These are phyloP conservation scores for Epinephelus coioides DNA, from an alignment of 2,797 vertebrate genomes.

Conservation along the genomic window DNA sequence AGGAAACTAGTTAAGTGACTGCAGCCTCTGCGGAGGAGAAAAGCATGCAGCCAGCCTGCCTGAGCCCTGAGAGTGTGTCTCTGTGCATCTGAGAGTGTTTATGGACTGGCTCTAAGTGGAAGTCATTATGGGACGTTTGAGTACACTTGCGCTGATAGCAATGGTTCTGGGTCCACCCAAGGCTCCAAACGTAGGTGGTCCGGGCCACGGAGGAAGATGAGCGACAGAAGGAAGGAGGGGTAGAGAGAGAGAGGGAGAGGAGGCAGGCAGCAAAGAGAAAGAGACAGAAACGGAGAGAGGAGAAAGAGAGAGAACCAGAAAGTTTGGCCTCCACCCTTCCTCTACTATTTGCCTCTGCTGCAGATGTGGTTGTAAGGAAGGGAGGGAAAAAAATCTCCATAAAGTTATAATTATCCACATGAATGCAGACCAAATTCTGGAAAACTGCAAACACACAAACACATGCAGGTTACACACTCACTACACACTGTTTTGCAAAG, in stretches of 20 bases:
- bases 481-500: constrained; percentile 35
- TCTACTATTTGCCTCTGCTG: constrained; percentile 80
- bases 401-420: constrained; percentile 87
- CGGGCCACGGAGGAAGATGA: constrained; percentile 69
- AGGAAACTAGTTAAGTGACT: constrained; percentile 78
- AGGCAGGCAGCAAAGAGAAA: constrained; percentile 29
- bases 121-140: constrained; percentile 87
- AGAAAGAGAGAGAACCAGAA: constrained; percentile 60
- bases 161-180: constrained; percentile 79
- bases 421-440: constrained; percentile 82
- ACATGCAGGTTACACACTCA: constrained; percentile 44
- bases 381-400: constrained; percentile 82
- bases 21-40: constrained; percentile 71
- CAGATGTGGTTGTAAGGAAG: constrained; percentile 82
- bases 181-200: constrained; percentile 82
- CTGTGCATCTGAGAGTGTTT: constrained; percentile 86
- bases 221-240: constrained; percentile 50
- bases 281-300: constrained; percentile 38
- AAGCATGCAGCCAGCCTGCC: constrained; percentile 59
- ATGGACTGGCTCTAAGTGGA: constrained; percentile 86
- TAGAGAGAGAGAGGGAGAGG: constrained; percentile 4
- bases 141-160: constrained; percentile 81
- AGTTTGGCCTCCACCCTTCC: constrained; percentile 79
- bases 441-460: constrained; percentile 67
- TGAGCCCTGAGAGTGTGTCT: constrained; percentile 71